A percentile compares a stretch with the other conserved stretches of the same genome.
Conservation (phyloP, 1,140 invertebrate genomes). For the Drosophila navojoa region DNA sequence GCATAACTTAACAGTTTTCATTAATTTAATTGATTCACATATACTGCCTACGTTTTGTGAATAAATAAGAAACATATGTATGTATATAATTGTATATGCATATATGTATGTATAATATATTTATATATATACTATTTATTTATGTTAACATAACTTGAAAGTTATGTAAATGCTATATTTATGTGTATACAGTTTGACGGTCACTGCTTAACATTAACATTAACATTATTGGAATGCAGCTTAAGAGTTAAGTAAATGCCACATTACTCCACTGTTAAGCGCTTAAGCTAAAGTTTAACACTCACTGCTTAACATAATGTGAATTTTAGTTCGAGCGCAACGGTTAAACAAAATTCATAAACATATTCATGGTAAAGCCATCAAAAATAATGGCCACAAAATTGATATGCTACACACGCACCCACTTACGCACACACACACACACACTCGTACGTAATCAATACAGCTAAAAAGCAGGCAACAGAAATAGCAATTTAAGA, state of each 20-base stretch:
- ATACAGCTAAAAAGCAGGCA: conserved; percentile 41
- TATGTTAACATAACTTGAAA: no score
- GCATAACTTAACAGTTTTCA: conserved; percentile 66
- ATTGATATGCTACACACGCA: neutral
- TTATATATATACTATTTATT: no score
- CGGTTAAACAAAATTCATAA: neutral
- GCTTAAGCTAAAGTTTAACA: neutral
- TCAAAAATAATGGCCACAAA: conserved; percentile 46
- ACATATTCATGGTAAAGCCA: conserved; percentile 16
- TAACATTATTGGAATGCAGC: no score
- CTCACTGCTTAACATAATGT: neutral
- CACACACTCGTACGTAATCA: conserved; percentile 31
- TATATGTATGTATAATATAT: neutral
- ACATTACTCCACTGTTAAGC: no score
- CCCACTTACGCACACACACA: neutral
- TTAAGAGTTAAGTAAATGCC: neutral
- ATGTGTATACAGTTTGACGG: no score
- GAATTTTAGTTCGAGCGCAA: neutral
- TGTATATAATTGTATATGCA: no score
- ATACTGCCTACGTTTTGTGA: no score
- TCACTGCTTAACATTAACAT: no score
- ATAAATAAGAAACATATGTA: no score
- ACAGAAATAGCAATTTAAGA: conserved; percentile 50
- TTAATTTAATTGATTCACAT: conserved; percentile 67
- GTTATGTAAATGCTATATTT: no score